Evolutionary conservation across 2,888 invertebrate species (phyloP).

Genomic region (Chrysolina oricalcia): DNA sequence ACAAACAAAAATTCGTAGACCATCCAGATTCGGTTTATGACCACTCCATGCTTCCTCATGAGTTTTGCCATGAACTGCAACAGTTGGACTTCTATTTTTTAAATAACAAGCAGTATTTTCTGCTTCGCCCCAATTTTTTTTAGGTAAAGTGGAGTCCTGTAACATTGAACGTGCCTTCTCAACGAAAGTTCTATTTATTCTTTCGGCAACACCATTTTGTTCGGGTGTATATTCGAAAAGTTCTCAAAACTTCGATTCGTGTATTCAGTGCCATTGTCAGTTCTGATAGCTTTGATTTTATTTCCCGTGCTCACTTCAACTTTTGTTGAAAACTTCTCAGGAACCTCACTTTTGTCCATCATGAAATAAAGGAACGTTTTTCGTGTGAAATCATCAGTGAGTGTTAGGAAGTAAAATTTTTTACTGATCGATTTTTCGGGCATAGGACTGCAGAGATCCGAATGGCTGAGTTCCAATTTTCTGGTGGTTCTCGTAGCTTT

Average conservation of each 20-base stretch:
- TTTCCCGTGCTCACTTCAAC: neutral
- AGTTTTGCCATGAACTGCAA: conserved; percentile 44
- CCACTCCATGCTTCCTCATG: conserved; percentile 65
- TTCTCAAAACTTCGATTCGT: conserved; percentile 14
- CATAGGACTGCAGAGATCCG: neutral
- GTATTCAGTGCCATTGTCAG: conserved; percentile 49
- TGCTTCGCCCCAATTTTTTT: conserved; percentile 46
- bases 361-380: neutral
- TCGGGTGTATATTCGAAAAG: conserved; percentile 50
- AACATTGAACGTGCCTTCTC: conserved; percentile 50
- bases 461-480: conserved; percentile 4
- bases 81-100: conserved; percentile 55
- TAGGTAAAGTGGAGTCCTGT: conserved; percentile 32
- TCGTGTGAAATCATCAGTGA: neutral
- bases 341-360: neutral
- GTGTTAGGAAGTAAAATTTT: too few species aligned
- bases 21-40: conserved; percentile 61
- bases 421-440: neutral
- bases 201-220: conserved; percentile 49
- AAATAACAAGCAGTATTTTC: conserved; percentile 42
- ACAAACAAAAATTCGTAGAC: conserved; percentile 63
- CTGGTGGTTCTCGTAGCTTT: neutral
- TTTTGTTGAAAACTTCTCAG: neutral
- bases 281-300: conserved; percentile 30
- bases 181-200: conserved; percentile 42